Percentiles rank a stretch among this genome's conserved stretches.
These are phyloP conservation scores for Drosophila cardini DNA, from an alignment of 1,140 invertebrate species.

Conservation along the genomic window DNA sequence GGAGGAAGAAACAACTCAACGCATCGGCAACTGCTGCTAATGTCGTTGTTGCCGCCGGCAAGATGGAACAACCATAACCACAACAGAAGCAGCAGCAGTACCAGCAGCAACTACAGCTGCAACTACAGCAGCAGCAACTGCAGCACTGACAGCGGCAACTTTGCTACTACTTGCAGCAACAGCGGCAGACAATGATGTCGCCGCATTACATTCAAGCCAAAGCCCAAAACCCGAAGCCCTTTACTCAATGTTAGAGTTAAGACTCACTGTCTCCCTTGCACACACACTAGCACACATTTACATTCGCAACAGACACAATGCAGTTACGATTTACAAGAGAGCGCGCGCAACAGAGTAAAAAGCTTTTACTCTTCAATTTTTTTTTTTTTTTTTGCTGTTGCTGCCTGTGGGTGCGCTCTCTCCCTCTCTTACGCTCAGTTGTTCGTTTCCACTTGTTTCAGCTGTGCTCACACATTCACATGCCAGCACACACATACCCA, in stretches of 20 bases:
- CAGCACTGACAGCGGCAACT: too few species aligned
- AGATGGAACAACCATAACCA: slow-evolving; percentile 59
- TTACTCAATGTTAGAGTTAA: background rate
- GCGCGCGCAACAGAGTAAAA: slow-evolving; percentile 26
- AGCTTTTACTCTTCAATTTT: slow-evolving; percentile 25
- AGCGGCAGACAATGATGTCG: slow-evolving; percentile 44
- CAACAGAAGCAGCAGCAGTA: slow-evolving; percentile 53
- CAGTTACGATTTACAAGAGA: slow-evolving; percentile 64
- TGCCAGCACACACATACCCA: background rate
- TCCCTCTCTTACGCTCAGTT: slow-evolving; percentile 36
- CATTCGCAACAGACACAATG: slow-evolving; percentile 60
- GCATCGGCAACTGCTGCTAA: slow-evolving; percentile 32
- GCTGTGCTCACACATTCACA: slow-evolving; percentile 1
- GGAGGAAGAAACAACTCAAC: slow-evolving; percentile 1
- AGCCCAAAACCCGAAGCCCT: slow-evolving; percentile 18
- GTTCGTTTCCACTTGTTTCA: slow-evolving; percentile 79
- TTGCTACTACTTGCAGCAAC: slow-evolving; percentile 23
- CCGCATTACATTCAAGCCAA: slow-evolving; percentile 42
- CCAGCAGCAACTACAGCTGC: slow-evolving; percentile 31
- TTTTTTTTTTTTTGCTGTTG: background rate
- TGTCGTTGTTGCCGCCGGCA: slow-evolving; percentile 44
- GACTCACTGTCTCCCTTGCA: background rate
- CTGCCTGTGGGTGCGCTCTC: slow-evolving; percentile 8
- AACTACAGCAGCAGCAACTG: slow-evolving; percentile 16
- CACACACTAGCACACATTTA: slow-evolving; percentile 2